phyloP scores from a whole-genome alignment of 2,888 invertebrate species.

The Ennomos fuscantarius region DNA sequence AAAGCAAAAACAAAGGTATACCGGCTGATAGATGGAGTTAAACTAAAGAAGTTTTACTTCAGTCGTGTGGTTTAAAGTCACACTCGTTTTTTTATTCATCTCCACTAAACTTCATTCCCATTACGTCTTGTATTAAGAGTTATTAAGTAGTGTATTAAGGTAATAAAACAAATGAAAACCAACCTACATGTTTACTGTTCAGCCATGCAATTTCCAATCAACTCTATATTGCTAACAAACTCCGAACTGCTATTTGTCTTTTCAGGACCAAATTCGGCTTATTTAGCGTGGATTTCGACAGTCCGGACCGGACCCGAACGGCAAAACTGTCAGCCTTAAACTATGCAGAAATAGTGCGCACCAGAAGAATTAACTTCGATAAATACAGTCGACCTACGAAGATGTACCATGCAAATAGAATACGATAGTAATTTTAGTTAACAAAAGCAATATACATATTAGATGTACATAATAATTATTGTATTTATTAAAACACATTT shows the following conservation, averaged over 20 bases:
- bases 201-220: slow-evolving; percentile 2
- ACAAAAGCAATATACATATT: too few species aligned
- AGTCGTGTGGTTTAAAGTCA: too few species aligned
- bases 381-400: slow-evolving; percentile 53
- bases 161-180: not conserved
- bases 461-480: too few species aligned
- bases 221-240: slow-evolving; percentile 22
- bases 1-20: too few species aligned
- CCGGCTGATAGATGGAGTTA: too few species aligned
- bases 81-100: too few species aligned
- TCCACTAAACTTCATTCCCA: too few species aligned
- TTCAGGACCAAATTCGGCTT: slow-evolving; percentile 78
- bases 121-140: too few species aligned
- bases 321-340: slow-evolving; percentile 75
- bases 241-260: slow-evolving; percentile 38
- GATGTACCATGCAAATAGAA: slow-evolving; percentile 22
- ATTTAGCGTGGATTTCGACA: slow-evolving; percentile 74
- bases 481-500: too few species aligned
- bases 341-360: slow-evolving; percentile 70
- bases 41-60: too few species aligned
- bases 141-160: too few species aligned
- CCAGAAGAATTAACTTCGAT: slow-evolving; percentile 67
- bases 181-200: not conserved
- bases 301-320: slow-evolving; percentile 68
- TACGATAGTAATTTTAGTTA: slow-evolving; percentile 18